Conservation (phyloP, 1,140 invertebrate genomes). For the Latrodectus geometricus region DNA sequence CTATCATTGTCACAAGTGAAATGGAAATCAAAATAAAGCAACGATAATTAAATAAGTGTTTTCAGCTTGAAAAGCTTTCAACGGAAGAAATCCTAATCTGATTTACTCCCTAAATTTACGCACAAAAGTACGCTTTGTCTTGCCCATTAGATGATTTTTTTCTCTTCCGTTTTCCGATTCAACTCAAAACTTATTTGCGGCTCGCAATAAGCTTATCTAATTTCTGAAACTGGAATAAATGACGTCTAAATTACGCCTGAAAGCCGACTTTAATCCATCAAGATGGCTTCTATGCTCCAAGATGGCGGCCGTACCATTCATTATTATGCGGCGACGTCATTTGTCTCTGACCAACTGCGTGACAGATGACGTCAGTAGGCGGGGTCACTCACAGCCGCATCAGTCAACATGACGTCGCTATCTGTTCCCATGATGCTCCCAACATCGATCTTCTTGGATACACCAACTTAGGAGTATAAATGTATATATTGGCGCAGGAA, state of each 20-base stretch:
- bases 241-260: conserved; percentile 56
- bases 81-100: conserved; percentile 33
- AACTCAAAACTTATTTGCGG: conserved; percentile 26
- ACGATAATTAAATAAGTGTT: conserved; percentile 6
- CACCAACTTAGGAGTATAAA: not conserved
- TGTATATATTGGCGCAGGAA: not conserved
- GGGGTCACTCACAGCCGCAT: conserved; percentile 42
- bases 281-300: conserved; percentile 19
- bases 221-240: conserved; percentile 56
- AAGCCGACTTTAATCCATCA: conserved; percentile 54
- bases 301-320: conserved; percentile 35
- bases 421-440: conserved; percentile 42
- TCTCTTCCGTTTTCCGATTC: not conserved
- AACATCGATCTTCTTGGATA: conserved; percentile 46
- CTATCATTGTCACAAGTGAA: not conserved
- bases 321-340: conserved; percentile 57
- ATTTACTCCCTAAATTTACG: conserved; percentile 10
- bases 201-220: conserved; percentile 58
- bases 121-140: conserved; percentile 47
- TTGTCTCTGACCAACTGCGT: conserved; percentile 60
- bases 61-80: conserved; percentile 35
- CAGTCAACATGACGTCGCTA: conserved; percentile 56
- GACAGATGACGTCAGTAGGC: conserved; percentile 60
- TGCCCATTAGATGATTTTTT: conserved; percentile 12
- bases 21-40: conserved; percentile 11